Percentiles rank a stretch among this genome's conserved stretches.
Conservation (phyloP, 2,797 vertebrate genomes). For the Odontamblyopus lacepedii region DNA sequence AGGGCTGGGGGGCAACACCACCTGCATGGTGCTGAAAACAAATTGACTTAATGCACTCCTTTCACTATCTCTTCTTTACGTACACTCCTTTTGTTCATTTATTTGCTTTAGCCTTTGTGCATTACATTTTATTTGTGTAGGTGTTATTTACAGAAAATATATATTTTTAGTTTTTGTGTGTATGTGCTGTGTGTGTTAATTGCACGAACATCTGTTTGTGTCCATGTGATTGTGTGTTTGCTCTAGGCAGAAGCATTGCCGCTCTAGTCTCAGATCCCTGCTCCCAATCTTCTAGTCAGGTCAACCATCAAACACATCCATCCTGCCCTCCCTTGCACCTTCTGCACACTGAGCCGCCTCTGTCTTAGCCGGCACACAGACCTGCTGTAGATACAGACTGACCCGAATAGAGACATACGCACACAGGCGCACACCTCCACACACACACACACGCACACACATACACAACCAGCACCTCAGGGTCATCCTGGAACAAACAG, state of each 20-base stretch:
- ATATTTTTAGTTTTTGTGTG: constrained; percentile 8
- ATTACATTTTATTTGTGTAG: not conserved
- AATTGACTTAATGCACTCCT: constrained; percentile 61
- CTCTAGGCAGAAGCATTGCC: constrained; percentile 68
- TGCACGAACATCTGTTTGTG: constrained; percentile 43
- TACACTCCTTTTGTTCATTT: not conserved
- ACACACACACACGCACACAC: constrained; percentile 37
- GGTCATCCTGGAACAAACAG: constrained; percentile 78
- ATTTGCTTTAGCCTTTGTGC: not conserved
- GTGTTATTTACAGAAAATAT: constrained; percentile 7
- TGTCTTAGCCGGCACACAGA: constrained; percentile 45
- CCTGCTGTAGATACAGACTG: constrained; percentile 65
- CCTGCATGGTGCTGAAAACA: constrained; percentile 52
- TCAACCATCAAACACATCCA: constrained; percentile 95
- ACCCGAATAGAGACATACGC: constrained; percentile 57
- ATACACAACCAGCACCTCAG: constrained; percentile 63
- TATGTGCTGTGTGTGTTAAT: constrained; percentile 24
- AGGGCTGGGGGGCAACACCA: constrained; percentile 53
- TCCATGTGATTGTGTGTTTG: constrained; percentile 58
- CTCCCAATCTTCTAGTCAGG: constrained; percentile 98
- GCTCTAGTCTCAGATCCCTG: constrained; percentile 79
- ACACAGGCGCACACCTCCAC: constrained; percentile 20
- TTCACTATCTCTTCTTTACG: constrained; percentile 35
- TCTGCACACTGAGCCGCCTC: constrained; percentile 56
- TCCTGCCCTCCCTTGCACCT: constrained; percentile 74